Evolutionary conservation across 2,797 vertebrate species (phyloP).

Genomic region (Pagetopsis macropterus): DNA sequence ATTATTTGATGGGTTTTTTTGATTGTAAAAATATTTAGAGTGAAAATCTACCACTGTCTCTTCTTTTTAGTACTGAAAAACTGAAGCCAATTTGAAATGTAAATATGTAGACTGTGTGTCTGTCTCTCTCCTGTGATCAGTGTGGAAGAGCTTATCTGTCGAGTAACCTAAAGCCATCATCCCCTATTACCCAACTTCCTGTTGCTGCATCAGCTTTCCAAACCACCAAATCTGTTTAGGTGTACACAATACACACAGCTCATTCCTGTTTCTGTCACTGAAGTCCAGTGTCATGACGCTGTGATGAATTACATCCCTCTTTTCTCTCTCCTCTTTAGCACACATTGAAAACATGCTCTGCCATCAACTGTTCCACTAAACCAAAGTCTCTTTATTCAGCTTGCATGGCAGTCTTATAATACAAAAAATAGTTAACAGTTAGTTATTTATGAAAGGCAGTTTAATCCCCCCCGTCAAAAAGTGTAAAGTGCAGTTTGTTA

Average conservation of each 20-base stretch:
- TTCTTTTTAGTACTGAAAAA: too few relatives aligned
- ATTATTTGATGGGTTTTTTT: not conserved
- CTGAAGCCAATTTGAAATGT: too few relatives aligned
- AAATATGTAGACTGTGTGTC: not conserved
- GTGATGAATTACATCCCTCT: slow-evolving; percentile 23
- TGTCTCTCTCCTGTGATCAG: not conserved
- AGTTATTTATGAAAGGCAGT: slow-evolving; percentile 6
- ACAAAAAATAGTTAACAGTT: slow-evolving; percentile 48
- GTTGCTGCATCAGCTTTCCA: not conserved
- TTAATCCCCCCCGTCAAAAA: slow-evolving; percentile 2
- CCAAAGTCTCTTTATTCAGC: slow-evolving; percentile 65
- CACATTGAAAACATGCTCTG: not conserved
- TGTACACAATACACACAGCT: not conserved
- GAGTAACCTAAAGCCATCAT: not conserved
- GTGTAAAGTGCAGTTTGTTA: slow-evolving; percentile 68
- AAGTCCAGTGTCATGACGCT: not conserved
- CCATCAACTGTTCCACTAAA: slow-evolving; percentile 24
- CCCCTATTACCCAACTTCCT: too few relatives aligned
- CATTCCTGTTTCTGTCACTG: not conserved
- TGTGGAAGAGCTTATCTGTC: not conserved
- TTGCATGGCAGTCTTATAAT: slow-evolving; percentile 53
- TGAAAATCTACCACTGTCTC: too few relatives aligned
- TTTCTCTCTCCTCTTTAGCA: not conserved
- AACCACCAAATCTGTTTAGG: not conserved
- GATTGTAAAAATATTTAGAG: too few relatives aligned